These are phyloP conservation scores for Marmota monax DNA, from an alignment of 2,113 vertebrate species.

Conservation along the genomic window DNA sequence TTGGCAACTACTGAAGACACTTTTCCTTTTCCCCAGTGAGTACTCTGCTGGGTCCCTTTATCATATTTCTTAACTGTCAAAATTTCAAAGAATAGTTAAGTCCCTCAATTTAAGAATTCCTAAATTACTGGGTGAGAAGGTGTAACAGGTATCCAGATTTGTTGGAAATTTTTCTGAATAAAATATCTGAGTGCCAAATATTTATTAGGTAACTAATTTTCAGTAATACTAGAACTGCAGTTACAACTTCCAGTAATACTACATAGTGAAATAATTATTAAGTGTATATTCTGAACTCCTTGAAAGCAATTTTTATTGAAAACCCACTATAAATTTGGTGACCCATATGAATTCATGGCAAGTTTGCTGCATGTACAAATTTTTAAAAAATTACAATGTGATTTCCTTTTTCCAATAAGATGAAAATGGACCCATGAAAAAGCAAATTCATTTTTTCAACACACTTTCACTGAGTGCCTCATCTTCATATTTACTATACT, in stretches of 20 bases:
- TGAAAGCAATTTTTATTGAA: background rate
- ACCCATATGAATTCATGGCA: background rate
- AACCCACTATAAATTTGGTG: background rate
- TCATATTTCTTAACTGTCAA: background rate
- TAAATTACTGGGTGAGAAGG: background rate
- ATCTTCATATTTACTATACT: background rate
- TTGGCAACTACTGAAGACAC: background rate
- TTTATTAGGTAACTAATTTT: background rate
- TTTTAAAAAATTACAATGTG: background rate
- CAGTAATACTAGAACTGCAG: background rate
- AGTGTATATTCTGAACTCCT: background rate
- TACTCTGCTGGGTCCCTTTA: background rate
- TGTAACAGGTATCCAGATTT: background rate
- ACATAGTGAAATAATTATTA: background rate
- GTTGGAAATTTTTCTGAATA: background rate
- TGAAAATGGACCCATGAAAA: background rate
- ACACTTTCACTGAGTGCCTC: background rate
- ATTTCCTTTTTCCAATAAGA: background rate
- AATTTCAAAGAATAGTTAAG: background rate
- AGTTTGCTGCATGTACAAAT: background rate
- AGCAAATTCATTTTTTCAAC: background rate
- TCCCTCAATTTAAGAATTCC: background rate
- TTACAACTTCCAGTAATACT: background rate
- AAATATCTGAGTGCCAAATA: conserved; percentile 8
- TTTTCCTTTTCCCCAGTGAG: background rate